Evolutionary conservation across 2,113 vertebrate species (phyloP), one percentile per base, ranked within the genome.

Genomic region (Callopanchax toddi): DNA sequence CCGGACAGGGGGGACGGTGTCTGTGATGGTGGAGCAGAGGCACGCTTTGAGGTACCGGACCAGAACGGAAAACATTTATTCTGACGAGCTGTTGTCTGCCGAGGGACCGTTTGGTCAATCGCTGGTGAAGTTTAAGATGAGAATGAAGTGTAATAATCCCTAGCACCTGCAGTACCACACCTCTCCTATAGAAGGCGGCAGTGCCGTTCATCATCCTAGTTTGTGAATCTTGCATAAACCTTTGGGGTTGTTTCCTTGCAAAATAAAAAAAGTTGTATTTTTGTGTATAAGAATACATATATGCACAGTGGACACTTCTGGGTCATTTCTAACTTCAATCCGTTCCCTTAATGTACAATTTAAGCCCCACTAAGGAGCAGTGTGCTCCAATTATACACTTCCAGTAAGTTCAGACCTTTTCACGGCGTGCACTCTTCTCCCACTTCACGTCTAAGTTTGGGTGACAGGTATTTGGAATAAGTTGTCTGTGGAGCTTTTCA

Each of bases 401-500:
- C 66, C 60, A 70, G 58, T 59, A 76, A 79, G 78, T 81, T 84
- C 67, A 57, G 63, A 69, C 71, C 64, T 53, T 60, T 66, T 75
- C 57, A 52, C 68, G 46, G 59, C 6, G 12, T 15, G 18, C 18
- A 2, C 66, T 63, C 48, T 29, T 17, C 67, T 65, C 60, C 26
- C 49, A 23, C 70, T 71, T 78, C 43, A 63, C 72, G 49, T 71
- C 60, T 62, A 49, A 53, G 81, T 76, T 82, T 62, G 74, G 72
- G 43, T 69, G 74, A 83, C 72, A 82, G 71, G 73, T 67, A 40
- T 85, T 67, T 79, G 58, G 79, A 83, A 80, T 82, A 80, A 71
- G 60, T 81, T 60, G 68, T 81, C 85, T 81, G 79, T 76, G 56
- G 81, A 80, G 79, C 78, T 80, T 82, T 87, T 74, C 71, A 85